Evolutionary conservation across 2,888 invertebrate species (phyloP).

Genomic region (Drosophila recens): DNA sequence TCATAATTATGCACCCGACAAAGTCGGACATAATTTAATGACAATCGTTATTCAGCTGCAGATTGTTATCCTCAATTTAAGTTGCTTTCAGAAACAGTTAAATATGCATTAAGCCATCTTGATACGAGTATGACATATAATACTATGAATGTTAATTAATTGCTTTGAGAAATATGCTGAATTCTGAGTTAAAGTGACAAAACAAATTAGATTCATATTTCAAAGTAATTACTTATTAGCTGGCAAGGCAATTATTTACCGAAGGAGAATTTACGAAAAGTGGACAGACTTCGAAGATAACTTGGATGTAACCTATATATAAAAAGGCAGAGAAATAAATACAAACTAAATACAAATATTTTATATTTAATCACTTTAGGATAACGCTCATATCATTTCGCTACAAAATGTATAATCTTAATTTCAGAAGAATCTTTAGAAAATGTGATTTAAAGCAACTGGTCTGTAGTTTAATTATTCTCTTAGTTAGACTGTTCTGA

Average conservation of each 20-base stretch:
- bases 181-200: background rate
- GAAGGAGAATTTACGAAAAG: no score
- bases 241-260: background rate
- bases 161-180: background rate
- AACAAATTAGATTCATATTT: background rate
- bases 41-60: background rate
- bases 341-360: no score
- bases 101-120: background rate
- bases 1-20: conserved; percentile 30
- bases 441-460: no score
- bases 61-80: background rate
- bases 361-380: no score
- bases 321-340: no score
- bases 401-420: background rate
- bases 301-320: no score
- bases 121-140: conserved; percentile 1
- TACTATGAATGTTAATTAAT: background rate
- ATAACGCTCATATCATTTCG: no score
- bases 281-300: no score
- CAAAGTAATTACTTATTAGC: background rate
- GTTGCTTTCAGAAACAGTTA: conserved; percentile 1
- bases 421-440: background rate
- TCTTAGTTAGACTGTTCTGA: no score
- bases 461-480: no score
- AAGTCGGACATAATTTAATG: conserved; percentile 13